Base-by-base conservation (phyloP, 2,797 vertebrate genomes). In the Scolopax bukidnonensis region DNA sequence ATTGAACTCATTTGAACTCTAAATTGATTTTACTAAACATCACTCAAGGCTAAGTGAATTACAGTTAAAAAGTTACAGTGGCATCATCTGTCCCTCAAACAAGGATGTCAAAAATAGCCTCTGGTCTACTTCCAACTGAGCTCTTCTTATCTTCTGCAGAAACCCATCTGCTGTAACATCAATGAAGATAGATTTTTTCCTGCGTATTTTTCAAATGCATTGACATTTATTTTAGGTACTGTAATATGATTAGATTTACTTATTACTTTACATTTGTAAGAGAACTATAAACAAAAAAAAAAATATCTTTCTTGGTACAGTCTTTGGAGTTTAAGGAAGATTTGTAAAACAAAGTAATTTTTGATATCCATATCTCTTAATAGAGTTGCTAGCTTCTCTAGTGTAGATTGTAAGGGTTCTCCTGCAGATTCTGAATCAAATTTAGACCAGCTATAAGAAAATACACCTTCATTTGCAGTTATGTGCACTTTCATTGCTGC, bases 81-180 rank as follows among this genome's bases (percentile, higher is more conserved):
- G 98, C 98, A 98, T 99, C 98, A 98, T 98, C 98, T 98, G 98
- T 98, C 97, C 97, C 96, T 98, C 97, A 97, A 98, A 98, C 96
- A 98, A 98, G 97, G 93, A 98, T 97, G 97, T 98, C 98, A 98
- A 96, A 98, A 98, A 96, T 98, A 98, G 98, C 98, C 98, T 97
- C 97, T 98, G 98, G 98, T 98, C 93, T 97, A 95, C 98, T 98
- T 98, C 97, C 97, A 98, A 95, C 97, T 77, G 96, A 97, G 96
- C 90, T 93, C 79, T 97, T 97, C 95, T 97, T 89, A 93, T 97
- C 95, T 97, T 97, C 95, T 94, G 51, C 93, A 75, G 88, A 96
- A 97, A 74, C 60, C 92, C 93, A 96, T 97, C 93, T 97, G 88
- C 75, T 95, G 10, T 93, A 90, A 81, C 73, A 96, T 95, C 92